These are phyloP conservation scores for Lepus europaeus DNA, from an alignment of 2,113 vertebrate genomes.

Conservation along the genomic window DNA sequence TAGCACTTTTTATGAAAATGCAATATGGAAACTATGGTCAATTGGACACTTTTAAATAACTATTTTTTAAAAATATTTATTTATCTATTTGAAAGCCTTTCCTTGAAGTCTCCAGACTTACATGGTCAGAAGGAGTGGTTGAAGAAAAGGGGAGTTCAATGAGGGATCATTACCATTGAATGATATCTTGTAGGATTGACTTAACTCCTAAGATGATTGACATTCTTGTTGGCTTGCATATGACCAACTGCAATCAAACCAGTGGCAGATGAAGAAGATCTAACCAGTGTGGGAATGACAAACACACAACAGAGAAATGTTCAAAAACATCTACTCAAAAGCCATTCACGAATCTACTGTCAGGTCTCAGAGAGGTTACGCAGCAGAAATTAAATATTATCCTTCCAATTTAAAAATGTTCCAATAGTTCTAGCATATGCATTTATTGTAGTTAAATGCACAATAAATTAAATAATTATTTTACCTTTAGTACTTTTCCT, in stretches of 20 bases:
- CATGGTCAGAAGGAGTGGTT: background rate
- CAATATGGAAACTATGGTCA: background rate
- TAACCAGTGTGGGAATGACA: background rate
- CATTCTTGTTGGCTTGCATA: background rate
- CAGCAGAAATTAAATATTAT: background rate
- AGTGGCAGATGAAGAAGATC: slow-evolving; percentile 10
- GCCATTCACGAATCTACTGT: background rate
- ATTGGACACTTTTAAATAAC: background rate
- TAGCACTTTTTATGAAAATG: slow-evolving; percentile 37
- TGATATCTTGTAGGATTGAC: slow-evolving; percentile 26
- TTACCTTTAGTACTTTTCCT: no score
- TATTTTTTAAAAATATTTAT: background rate
- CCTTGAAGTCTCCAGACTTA: slow-evolving; percentile 24
- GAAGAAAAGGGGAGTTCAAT: slow-evolving; percentile 35
- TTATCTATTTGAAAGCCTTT: background rate
- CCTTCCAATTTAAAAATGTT: background rate
- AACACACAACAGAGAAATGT: background rate
- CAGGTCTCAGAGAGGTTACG: background rate
- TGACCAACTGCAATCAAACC: slow-evolving; percentile 4
- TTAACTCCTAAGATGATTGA: slow-evolving; percentile 58
- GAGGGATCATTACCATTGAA: slow-evolving; percentile 21
- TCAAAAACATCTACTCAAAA: background rate
- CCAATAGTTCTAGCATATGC: no score
- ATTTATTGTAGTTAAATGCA: no score
- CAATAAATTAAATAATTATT: no score